Evolutionary conservation across 2,888 invertebrate species (phyloP).

Genomic region (Polydrusus tereticollis): DNA sequence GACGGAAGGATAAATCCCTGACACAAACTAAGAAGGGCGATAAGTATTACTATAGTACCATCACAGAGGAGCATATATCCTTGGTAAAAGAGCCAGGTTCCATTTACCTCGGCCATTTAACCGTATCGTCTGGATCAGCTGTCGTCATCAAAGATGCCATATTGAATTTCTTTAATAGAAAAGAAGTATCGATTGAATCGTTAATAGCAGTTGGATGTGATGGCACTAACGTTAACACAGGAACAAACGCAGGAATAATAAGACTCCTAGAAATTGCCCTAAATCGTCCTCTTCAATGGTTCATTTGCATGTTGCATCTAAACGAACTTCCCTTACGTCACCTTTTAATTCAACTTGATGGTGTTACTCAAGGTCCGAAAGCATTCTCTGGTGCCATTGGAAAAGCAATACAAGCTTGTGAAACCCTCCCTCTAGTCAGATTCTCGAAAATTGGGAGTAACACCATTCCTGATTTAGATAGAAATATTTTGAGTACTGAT

Average conservation of each 20-base stretch:
- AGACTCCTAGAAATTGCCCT: conserved; percentile 19
- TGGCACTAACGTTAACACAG: conserved; percentile 19
- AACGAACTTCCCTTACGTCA: conserved; percentile 28
- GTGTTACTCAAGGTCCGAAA: conserved; percentile 16
- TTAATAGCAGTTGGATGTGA: conserved; percentile 25
- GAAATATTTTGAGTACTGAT: conserved; percentile 26
- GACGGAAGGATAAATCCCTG: too few relatives aligned
- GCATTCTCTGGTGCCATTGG: conserved; percentile 23
- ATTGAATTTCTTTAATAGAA: conserved; percentile 11
- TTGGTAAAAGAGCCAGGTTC: conserved; percentile 9
- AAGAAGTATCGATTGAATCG: conserved; percentile 22
- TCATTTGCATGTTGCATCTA: conserved; percentile 18
- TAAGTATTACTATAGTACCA: not conserved
- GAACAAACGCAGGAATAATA: conserved; percentile 24
- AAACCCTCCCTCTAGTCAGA: conserved; percentile 6
- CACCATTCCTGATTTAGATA: conserved; percentile 15
- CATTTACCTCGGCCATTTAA: conserved; percentile 25
- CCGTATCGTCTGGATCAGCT: conserved; percentile 26
- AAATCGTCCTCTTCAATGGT: conserved; percentile 29
- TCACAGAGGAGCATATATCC: conserved; percentile 1
- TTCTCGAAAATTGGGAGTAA: conserved; percentile 14
- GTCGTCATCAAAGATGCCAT: conserved; percentile 12
- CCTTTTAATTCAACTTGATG: conserved; percentile 21
- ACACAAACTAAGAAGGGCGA: too few relatives aligned
- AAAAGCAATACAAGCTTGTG: conserved; percentile 20